Percentiles rank a stretch among this genome's conserved stretches.
These are phyloP conservation scores for Bombus difficillimus DNA, from an alignment of 1,140 invertebrate genomes.

Conservation along the genomic window DNA sequence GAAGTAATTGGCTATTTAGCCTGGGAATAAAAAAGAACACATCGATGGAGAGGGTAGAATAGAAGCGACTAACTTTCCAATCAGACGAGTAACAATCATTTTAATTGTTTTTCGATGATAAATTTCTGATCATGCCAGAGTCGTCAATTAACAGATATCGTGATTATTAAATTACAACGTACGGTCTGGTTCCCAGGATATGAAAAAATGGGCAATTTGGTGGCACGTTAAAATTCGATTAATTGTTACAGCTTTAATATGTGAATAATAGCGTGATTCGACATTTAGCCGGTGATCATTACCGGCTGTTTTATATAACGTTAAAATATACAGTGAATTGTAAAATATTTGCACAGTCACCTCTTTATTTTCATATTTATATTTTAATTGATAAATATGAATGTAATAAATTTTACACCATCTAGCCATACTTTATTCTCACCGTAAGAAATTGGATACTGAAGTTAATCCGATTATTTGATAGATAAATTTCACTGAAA, in stretches of 20 bases:
- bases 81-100: background rate
- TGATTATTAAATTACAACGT: background rate
- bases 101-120: background rate
- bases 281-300: background rate
- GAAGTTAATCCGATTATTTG: too few species aligned
- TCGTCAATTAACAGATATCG: background rate
- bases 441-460: too few species aligned
- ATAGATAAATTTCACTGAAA: too few species aligned
- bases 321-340: background rate
- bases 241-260: background rate
- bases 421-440: too few species aligned
- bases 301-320: background rate
- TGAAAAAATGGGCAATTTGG: background rate
- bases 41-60: background rate
- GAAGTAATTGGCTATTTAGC: conserved; percentile 40
- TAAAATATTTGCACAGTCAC: background rate
- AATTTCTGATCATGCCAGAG: background rate
- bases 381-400: too few species aligned
- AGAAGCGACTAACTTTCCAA: background rate
- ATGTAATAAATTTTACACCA: too few species aligned
- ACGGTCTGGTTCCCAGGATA: background rate
- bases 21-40: conserved; percentile 8
- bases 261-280: background rate
- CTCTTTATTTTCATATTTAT: background rate
- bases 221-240: background rate